A percentile compares a stretch with the other conserved stretches of the same genome.
Conservation (phyloP, 2,888 invertebrate genomes). For the Criorhina ranunculi region DNA sequence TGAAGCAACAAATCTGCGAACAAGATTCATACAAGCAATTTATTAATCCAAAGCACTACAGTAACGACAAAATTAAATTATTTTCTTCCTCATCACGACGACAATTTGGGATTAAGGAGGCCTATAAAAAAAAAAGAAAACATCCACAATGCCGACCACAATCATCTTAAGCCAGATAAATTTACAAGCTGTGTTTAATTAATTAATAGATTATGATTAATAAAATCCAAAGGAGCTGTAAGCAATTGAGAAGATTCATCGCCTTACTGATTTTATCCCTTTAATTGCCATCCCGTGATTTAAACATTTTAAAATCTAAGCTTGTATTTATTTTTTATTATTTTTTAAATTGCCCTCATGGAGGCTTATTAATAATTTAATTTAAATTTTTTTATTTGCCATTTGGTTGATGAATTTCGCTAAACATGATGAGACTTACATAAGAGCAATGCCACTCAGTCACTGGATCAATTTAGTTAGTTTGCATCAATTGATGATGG, state of each 20-base stretch:
- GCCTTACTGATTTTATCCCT: not conserved
- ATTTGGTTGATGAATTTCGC: not conserved
- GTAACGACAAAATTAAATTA: conserved; percentile 41
- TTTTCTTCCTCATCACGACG: conserved; percentile 15
- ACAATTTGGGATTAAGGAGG: not conserved
- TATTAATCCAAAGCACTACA: conserved; percentile 50
- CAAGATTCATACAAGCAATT: conserved; percentile 56
- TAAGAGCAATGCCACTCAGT: not conserved
- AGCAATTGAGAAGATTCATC: not conserved
- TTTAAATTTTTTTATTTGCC: conserved; percentile 6
- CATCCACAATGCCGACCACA: not conserved
- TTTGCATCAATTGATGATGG: conserved; percentile 18
- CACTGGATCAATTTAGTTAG: not conserved
- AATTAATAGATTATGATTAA: conserved; percentile 18
- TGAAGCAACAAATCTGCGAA: conserved; percentile 31
- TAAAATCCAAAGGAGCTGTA: conserved; percentile 15
- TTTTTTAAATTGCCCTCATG: conserved; percentile 24
- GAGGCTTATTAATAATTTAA: conserved; percentile 32
- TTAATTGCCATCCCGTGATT: not conserved
- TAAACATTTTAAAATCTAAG: not conserved
- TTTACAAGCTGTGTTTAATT: conserved; percentile 18
- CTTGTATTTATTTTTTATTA: conserved; percentile 1
- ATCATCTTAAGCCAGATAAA: not conserved
- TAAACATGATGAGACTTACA: conserved; percentile 5
- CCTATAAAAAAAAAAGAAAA: not conserved